Percentiles rank a stretch among this genome's conserved stretches.
phyloP scores from a whole-genome alignment of 2,888 invertebrate species.

The Antitype chi region DNA sequence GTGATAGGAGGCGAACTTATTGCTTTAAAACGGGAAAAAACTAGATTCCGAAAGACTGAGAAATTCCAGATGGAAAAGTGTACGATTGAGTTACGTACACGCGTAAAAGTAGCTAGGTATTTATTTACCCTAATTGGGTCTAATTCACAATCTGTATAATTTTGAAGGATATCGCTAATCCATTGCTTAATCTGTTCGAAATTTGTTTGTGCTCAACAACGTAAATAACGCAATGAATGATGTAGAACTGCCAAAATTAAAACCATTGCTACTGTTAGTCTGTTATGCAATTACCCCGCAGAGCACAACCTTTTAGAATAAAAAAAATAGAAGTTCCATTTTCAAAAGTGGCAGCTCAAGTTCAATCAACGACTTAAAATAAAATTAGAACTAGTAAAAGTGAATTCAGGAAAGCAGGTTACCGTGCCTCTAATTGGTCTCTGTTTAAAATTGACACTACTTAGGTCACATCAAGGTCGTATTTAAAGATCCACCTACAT shows the following conservation, averaged over 20 bases:
- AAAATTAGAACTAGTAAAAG: constrained; percentile 36
- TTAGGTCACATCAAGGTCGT: constrained; percentile 42
- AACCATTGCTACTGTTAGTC: too few relatives aligned
- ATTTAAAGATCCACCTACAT: not conserved
- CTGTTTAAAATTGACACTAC: constrained; percentile 2
- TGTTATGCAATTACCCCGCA: too few relatives aligned
- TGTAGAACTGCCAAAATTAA: too few relatives aligned
- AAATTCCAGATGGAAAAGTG: not conserved
- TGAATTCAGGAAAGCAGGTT: constrained; percentile 11
- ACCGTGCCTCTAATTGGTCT: not conserved
- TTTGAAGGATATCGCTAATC: too few relatives aligned
- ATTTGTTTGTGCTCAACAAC: too few relatives aligned
- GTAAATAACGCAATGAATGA: too few relatives aligned
- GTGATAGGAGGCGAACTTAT: not conserved
- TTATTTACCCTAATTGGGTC: too few relatives aligned
- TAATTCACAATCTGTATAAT: too few relatives aligned
- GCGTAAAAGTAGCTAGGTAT: not conserved
- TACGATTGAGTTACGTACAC: not conserved
- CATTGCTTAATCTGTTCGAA: too few relatives aligned
- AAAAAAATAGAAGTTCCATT: not conserved
- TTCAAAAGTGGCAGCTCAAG: not conserved
- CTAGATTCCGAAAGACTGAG: not conserved
- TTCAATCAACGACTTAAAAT: not conserved
- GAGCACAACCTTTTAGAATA: not conserved
- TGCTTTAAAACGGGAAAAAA: too few relatives aligned